phyloP scores from a whole-genome alignment of 2,888 invertebrate genomes.

The Trichopoda pennipes region DNA sequence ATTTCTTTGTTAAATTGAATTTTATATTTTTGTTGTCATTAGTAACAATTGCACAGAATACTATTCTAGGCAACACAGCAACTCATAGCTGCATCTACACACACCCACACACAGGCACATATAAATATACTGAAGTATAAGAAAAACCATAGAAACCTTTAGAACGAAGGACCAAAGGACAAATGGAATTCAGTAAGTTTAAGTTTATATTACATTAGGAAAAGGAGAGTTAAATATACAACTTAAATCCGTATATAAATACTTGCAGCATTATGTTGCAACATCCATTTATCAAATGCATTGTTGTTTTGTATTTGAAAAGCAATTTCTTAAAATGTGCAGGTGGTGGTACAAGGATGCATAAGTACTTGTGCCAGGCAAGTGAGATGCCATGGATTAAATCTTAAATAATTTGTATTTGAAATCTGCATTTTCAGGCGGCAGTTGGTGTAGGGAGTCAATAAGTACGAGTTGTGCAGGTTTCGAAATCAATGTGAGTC shows the following conservation, averaged over 20 bases:
- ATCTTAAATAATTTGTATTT: slow-evolving; percentile 35
- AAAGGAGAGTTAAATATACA: slow-evolving; percentile 11
- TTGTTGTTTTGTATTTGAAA: slow-evolving; percentile 49
- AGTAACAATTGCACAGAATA: slow-evolving; percentile 33
- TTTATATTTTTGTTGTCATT: slow-evolving; percentile 45
- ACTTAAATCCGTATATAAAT: background rate
- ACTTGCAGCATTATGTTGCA: slow-evolving; percentile 32
- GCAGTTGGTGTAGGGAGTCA: background rate
- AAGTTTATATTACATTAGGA: slow-evolving; percentile 1
- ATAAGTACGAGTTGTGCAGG: background rate
- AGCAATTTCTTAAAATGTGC: slow-evolving; percentile 60
- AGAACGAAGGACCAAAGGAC: too few relatives aligned
- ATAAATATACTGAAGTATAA: background rate
- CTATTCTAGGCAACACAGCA: background rate
- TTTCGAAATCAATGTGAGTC: slow-evolving; percentile 29
- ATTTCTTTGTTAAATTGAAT: slow-evolving; percentile 39
- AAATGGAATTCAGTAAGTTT: slow-evolving; percentile 15
- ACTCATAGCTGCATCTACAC: background rate
- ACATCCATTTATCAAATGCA: slow-evolving; percentile 64
- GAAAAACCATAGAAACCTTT: slow-evolving; percentile 53
- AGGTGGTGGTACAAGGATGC: slow-evolving; percentile 50
- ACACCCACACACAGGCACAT: background rate
- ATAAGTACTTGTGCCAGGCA: slow-evolving; percentile 3
- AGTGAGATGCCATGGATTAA: slow-evolving; percentile 46
- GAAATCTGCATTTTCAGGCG: background rate